Evolutionary conservation across 2,888 invertebrate species (phyloP).

Genomic region (Cecidostiba fungosa): DNA sequence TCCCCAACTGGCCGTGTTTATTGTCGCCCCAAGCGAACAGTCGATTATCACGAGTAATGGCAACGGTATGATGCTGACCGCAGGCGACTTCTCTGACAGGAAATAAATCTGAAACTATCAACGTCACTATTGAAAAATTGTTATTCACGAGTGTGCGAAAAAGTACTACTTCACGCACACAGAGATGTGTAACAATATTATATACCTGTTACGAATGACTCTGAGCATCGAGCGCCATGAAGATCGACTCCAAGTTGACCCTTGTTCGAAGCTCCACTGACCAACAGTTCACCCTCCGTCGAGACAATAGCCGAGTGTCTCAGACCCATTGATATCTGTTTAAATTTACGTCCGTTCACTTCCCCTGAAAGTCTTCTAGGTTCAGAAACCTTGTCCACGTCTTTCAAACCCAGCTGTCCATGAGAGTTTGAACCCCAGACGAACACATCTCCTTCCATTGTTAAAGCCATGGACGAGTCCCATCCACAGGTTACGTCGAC

Average conservation of each 20-base stretch:
- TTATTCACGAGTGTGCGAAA: neutral
- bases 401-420: constrained; percentile 85
- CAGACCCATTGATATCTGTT: constrained; percentile 85
- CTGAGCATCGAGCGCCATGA: constrained; percentile 71
- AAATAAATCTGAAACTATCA: constrained; percentile 81
- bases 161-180: too few relatives aligned
- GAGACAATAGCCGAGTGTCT: constrained; percentile 86
- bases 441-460: constrained; percentile 85
- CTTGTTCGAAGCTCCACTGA: constrained; percentile 86
- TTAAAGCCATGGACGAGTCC: constrained; percentile 90
- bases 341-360: neutral
- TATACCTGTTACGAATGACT: constrained; percentile 76
- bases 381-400: neutral
- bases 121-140: neutral
- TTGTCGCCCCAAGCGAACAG: constrained; percentile 92
- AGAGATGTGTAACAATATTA: neutral
- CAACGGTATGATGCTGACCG: constrained; percentile 91
- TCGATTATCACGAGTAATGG: constrained; percentile 82
- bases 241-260: constrained; percentile 85
- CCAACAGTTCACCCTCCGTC: constrained; percentile 83
- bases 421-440: constrained; percentile 92
- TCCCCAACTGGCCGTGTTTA: constrained; percentile 89
- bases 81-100: constrained; percentile 86
- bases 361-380: neutral
- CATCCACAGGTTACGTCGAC: constrained; percentile 88